These are phyloP conservation scores for Morone saxatilis DNA, from an alignment of 2,113 vertebrate genomes.

Conservation along the genomic window DNA sequence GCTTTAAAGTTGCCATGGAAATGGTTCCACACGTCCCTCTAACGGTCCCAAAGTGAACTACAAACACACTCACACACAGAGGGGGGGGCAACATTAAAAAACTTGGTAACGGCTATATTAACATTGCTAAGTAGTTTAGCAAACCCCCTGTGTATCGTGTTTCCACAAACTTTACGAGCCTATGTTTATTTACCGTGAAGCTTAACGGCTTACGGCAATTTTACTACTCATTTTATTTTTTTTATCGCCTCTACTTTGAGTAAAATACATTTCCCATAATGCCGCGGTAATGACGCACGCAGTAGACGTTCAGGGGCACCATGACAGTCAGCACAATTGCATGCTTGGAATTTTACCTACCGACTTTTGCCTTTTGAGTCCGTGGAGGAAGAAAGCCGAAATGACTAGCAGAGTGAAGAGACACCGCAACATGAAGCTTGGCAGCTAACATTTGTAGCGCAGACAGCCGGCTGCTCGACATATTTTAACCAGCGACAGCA, in stretches of 20 bases:
- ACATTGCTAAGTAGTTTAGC: not conserved
- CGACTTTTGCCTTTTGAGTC: conserved; percentile 13
- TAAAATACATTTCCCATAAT: conserved; percentile 74
- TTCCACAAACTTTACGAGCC: not conserved
- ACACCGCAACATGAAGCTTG: not conserved
- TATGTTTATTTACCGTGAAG: not conserved
- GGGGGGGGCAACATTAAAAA: not conserved
- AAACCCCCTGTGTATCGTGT: not conserved
- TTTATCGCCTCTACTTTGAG: accelerated
- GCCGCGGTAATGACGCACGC: conserved; percentile 39
- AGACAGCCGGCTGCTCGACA: not conserved
- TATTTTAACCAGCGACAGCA: not conserved
- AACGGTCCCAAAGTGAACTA: conserved; percentile 15
- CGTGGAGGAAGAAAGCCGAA: not conserved
- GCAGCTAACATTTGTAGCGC: not conserved
- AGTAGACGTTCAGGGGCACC: conserved; percentile 50
- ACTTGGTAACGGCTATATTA: not conserved
- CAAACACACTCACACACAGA: conserved; percentile 16
- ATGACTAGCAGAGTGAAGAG: not conserved
- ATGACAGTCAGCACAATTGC: conserved; percentile 64
- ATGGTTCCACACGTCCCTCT: conserved; percentile 50
- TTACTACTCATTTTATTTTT: not conserved
- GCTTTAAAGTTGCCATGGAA: conserved; percentile 61
- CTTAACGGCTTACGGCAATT: not conserved
- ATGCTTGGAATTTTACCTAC: conserved; percentile 42